These are phyloP conservation scores for Gymnocheta viridis DNA, from an alignment of 2,888 invertebrate genomes.

Conservation along the genomic window DNA sequence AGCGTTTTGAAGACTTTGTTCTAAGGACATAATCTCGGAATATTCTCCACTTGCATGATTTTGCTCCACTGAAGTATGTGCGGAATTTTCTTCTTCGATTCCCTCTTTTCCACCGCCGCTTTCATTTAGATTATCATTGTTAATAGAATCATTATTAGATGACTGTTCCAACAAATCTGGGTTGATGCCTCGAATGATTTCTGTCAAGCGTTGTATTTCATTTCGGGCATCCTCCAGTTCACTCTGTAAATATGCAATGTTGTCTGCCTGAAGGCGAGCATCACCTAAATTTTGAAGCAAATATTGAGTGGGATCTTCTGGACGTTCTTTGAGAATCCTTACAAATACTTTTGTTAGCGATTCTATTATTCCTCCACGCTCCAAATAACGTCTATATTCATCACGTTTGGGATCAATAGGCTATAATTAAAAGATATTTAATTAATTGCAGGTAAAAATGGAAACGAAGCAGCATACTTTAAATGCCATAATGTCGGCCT, in stretches of 20 bases:
- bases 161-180: slow-evolving; percentile 73
- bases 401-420: slow-evolving; percentile 82
- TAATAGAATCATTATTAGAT: slow-evolving; percentile 26
- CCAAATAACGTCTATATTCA: slow-evolving; percentile 81
- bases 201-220: slow-evolving; percentile 76
- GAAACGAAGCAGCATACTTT: slow-evolving; percentile 71
- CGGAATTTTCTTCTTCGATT: background rate
- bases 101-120: background rate
- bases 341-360: slow-evolving; percentile 80
- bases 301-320: slow-evolving; percentile 80
- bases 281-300: slow-evolving; percentile 79
- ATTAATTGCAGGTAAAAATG: background rate
- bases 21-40: slow-evolving; percentile 5
- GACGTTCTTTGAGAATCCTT: slow-evolving; percentile 78
- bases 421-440: slow-evolving; percentile 70
- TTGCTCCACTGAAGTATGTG: background rate
- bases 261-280: slow-evolving; percentile 76
- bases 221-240: slow-evolving; percentile 77
- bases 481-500: slow-evolving; percentile 73
- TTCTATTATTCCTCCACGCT: slow-evolving; percentile 80
- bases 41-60: slow-evolving; percentile 9
- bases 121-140: slow-evolving; percentile 40
- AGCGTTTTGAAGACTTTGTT: slow-evolving; percentile 37
- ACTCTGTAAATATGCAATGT: slow-evolving; percentile 76
- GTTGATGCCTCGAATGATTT: slow-evolving; percentile 74